Evolutionary conservation across 2,797 vertebrate genomes (phyloP), one percentile per base, ranked within the genome.

Genomic region (Alca torda): DNA sequence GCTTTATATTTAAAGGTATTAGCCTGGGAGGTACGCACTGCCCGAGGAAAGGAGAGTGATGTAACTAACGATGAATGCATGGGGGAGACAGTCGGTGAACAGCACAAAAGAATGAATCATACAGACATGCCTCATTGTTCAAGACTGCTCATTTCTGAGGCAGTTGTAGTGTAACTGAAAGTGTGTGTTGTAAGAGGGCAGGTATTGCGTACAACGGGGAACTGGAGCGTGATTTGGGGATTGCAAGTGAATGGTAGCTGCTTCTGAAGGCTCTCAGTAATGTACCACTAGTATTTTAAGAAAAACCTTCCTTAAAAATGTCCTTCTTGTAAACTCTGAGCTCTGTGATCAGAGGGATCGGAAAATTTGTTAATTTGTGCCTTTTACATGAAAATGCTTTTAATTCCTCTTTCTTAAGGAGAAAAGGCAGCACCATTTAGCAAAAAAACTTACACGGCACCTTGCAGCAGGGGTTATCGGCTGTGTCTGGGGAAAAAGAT

Each of bases 21-120:
- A 93, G 76, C 80, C 89, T 68, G 87, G 45, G 87, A 93, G 73
- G 39, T 61, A 53, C n/a, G 51, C 23, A 56, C n/a, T 72, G 95
- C 80, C 92, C 18, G 65, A 61, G 91, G 79, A 89, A 63, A 87
- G 37, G 57, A 72, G 63, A 60, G 82, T 94, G 89, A 96, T 84
- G 76, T 90, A 95, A 96, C 14, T 65, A 48, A 53, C 77, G 89
- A 77, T 90, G 80, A 94, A 90, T 91, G 87, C 63, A 63, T 2
- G 8, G 17, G 45, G 81, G 43, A 82, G 64, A 76, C 87, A 88
- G 72, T 35, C 3, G 8, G 78, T 65, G 50, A 84, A 20, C 39
- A 73, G 68, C 51, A 87, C 69, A 87, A 91, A 96, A 72, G 88
- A 89, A 91, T 92, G 92, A 89, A 79, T 94, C 87, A 87, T 33